Conservation (phyloP, 2,113 vertebrate genomes). For the Percina caprodes region DNA sequence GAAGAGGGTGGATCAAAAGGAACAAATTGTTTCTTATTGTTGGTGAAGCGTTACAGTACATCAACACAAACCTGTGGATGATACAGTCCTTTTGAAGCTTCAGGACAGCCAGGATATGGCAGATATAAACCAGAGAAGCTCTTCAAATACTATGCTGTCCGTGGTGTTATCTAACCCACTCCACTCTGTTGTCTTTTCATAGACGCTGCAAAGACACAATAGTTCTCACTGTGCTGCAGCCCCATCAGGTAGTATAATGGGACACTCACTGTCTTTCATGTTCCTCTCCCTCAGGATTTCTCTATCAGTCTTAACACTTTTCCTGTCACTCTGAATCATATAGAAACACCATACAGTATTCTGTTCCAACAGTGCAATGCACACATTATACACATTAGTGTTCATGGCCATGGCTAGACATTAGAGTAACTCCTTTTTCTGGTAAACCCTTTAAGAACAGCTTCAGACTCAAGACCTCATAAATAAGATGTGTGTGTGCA, state of each 20-base stretch:
- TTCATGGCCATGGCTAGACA: constrained; percentile 29
- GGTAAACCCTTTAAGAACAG: constrained; percentile 26
- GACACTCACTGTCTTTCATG: constrained; percentile 55
- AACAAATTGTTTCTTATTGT: constrained; percentile 46
- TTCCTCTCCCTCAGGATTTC: constrained; percentile 43
- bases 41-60: constrained; percentile 43
- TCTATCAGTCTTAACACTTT: constrained; percentile 34
- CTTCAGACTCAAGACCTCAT: constrained; percentile 35
- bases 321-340: constrained; percentile 41
- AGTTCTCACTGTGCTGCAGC: constrained; percentile 95
- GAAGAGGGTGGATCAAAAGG: constrained; percentile 47
- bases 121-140: constrained; percentile 62
- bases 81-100: constrained; percentile 65
- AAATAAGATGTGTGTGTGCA: constrained; percentile 45
- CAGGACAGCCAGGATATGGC: constrained; percentile 60
- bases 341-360: constrained; percentile 21
- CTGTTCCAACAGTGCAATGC: constrained; percentile 24
- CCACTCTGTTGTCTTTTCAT: constrained; percentile 79
- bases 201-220: constrained; percentile 95
- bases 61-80: constrained; percentile 63
- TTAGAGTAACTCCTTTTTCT: constrained; percentile 51
- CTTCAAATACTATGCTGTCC: constrained; percentile 53
- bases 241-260: constrained; percentile 91
- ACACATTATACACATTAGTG: constrained; percentile 28
- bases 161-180: constrained; percentile 72